Conservation (phyloP, 2,797 vertebrate genomes). For the Hypotaenidia philippensis region DNA sequence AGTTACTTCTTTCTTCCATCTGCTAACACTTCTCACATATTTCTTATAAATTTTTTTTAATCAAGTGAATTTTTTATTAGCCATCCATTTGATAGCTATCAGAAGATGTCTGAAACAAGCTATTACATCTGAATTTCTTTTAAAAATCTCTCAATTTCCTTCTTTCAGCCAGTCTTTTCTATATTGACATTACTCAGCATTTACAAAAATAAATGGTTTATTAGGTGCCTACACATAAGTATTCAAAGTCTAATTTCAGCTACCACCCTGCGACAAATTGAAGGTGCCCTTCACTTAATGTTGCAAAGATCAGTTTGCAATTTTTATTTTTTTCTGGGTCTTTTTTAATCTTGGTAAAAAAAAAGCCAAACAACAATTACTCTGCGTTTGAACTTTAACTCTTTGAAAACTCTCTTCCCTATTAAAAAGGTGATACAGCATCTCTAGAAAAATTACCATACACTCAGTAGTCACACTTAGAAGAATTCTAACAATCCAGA, state of each 20-base stretch:
- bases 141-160: background rate
- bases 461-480: background rate
- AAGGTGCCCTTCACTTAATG: background rate
- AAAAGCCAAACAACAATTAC: too few relatives aligned
- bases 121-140: background rate
- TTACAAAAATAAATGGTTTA: background rate
- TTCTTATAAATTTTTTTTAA: background rate
- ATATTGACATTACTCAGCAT: background rate
- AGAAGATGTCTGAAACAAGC: background rate
- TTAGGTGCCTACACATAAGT: background rate
- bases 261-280: background rate
- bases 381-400: background rate
- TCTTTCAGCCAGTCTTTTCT: background rate
- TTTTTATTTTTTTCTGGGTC: background rate
- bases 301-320: background rate
- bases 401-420: background rate
- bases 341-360: background rate
- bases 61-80: background rate
- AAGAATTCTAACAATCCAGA: background rate
- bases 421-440: background rate
- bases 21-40: background rate
- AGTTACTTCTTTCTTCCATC: background rate
- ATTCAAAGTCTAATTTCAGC: background rate
- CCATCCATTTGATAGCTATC: background rate
- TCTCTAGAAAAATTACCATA: background rate